These are phyloP conservation scores for Amblyopsis rosae DNA, from an alignment of 2,113 vertebrate genomes.

Conservation along the genomic window DNA sequence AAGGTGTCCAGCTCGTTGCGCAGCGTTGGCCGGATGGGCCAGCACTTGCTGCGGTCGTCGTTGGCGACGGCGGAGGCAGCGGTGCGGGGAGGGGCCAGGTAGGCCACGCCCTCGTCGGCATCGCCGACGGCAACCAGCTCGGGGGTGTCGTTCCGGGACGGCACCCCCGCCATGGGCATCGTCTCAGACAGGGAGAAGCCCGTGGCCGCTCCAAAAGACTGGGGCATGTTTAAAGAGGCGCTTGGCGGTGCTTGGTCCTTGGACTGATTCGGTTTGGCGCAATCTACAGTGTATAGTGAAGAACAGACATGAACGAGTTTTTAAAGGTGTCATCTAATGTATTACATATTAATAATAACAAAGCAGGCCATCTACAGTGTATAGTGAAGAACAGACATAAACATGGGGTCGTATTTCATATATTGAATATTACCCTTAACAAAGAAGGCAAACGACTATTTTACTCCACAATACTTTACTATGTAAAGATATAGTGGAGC, in stretches of 20 bases:
- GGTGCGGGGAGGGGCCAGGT: conserved; percentile 50
- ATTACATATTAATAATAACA: too few relatives aligned
- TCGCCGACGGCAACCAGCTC: conserved; percentile 6
- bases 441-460: conserved; percentile 78
- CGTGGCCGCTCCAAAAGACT: conserved; percentile 86
- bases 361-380: conserved; percentile 80
- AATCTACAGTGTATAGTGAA: conserved; percentile 77
- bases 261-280: conserved; percentile 82
- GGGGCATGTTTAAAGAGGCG: conserved; percentile 94
- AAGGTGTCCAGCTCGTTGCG: conserved; percentile 98
- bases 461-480: too few relatives aligned
- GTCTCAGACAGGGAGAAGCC: conserved; percentile 80
- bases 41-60: conserved; percentile 78
- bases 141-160: conserved; percentile 59
- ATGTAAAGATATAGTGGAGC: too few relatives aligned
- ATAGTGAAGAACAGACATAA: neutral
- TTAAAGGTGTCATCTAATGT: too few relatives aligned
- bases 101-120: conserved; percentile 66
- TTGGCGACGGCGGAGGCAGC: conserved; percentile 1
- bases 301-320: neutral
- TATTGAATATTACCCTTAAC: too few relatives aligned
- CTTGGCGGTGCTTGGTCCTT: conserved; percentile 74
- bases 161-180: conserved; percentile 66
- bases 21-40: conserved; percentile 92
- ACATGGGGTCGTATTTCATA: neutral